These are phyloP conservation scores for Mixornis gularis DNA, from an alignment of 2,113 vertebrate genomes.

Conservation along the genomic window DNA sequence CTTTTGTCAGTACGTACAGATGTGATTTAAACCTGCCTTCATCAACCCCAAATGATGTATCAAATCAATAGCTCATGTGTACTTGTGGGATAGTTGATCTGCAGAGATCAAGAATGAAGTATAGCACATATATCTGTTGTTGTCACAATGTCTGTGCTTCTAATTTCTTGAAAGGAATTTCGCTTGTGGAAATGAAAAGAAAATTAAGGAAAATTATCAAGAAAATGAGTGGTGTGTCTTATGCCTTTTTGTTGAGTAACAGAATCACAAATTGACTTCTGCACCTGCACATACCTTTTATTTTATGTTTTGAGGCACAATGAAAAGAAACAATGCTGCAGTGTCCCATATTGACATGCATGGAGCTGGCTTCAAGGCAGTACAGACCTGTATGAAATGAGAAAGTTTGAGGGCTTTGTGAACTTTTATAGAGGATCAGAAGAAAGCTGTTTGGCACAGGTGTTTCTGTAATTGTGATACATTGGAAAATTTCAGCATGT, in stretches of 20 bases:
- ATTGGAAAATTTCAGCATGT: constrained; percentile 65
- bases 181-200: neutral
- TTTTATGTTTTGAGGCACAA: constrained; percentile 43
- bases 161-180: neutral
- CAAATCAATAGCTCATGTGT: neutral
- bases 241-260: constrained; percentile 17
- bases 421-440: constrained; percentile 72
- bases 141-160: neutral
- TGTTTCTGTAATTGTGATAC: constrained; percentile 71
- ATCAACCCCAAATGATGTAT: neutral
- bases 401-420: constrained; percentile 61
- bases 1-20: neutral
- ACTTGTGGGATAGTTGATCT: neutral
- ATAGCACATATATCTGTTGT: neutral
- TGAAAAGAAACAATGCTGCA: constrained; percentile 41
- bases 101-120: neutral
- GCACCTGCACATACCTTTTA: constrained; percentile 43
- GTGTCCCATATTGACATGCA: constrained; percentile 36
- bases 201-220: neutral
- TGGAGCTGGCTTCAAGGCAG: constrained; percentile 58
- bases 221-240: neutral
- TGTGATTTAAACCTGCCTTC: neutral
- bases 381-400: constrained; percentile 55
- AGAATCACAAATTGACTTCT: neutral
- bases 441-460: constrained; percentile 73